Evolutionary conservation across 2,797 vertebrate genomes (phyloP), one percentile per base, ranked within the genome.

Genomic region (Halcyon smyrnensis): DNA sequence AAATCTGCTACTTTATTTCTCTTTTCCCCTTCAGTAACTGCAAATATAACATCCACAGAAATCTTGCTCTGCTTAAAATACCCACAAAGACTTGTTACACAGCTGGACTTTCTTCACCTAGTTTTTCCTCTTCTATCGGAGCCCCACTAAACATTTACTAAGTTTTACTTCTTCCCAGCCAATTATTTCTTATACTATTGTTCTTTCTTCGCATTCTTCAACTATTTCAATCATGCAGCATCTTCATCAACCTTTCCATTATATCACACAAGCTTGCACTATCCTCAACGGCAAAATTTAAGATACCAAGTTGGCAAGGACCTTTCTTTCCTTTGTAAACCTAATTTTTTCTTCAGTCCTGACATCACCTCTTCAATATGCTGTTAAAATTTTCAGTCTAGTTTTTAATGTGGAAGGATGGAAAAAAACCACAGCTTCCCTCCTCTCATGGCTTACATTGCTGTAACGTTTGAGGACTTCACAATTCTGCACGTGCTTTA

Each of bases 101-200:
- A 30, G 21, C 7, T 50, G 8, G 8, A 46, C 20, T 5, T 43
- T 37, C 41, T 57, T 46, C n/a, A 62, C 16, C 28, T 28, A 12
- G 1, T 28, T 50, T 53, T n/a, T 48, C 36, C 50, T 59, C 37
- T 57, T 7, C 27, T 62, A 60, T 85, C 28, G 56, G 30, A 82
- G 18, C 1, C 7, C 11, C 8, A 4, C 4, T 18, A 45, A 50
- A 7, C 2, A 12, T 60, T 71, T 28, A n/a, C 1, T 6, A 63
- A 32, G 37, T 19, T 50, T 48, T 56, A 56, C 27, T 75, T 60
- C 15, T 69, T 82, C 24, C 20, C 8, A 81, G 5, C 0, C 24
- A 60, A 48, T 21, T 43, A 36, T 6, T 81, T 81, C 7, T 73
- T 57, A 6, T 1, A 41, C 10, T 46, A 11, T 41, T 27, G 34